Evolutionary conservation across 2,113 vertebrate genomes (phyloP), one percentile per base, ranked within the genome.

Genomic region (Gasterosteus nipponicus): DNA sequence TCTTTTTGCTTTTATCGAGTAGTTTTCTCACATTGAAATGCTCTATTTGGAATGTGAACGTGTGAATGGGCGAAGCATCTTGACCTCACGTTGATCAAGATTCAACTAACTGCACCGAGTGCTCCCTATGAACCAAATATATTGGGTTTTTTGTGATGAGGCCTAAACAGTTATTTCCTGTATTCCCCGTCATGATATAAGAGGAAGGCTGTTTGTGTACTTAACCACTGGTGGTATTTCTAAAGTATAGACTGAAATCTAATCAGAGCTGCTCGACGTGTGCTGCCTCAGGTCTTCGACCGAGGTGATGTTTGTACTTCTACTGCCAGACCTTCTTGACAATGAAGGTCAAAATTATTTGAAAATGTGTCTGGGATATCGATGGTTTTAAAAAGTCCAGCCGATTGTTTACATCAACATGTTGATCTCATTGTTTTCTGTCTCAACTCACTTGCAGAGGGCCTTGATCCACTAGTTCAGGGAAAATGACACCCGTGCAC

Each of bases 401-500:
- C n/a, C 2, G 18, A 54, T 22, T 54, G 51, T 26, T 3, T 26
- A 54, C n/a, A n/a, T 7, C 47, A 51, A 51, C 19, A 54, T 26
- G 0, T 1, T 2, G 19, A 26, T 71, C 75, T 79, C 51, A 59
- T 22, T 16, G 18, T 72, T 54, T 14, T 68, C 29, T 44, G 79
- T 67, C n/a, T 62, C 59, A 51, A 54, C 26, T 5, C 29, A 16
- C 39, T 31, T 69, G 51, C 49, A 44, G 62, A 57, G n/a, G 47
- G 51, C 35, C 5, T 57, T 69, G 16, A 29, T 38, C 18, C 5
- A 16, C 26, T 39, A 49, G 31, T 33, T 73, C 22, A n/a, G 56
- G 70, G 26, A 69, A 82, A 84, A 33, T 71, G 1, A 49, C 56
- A 76, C 59, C 47, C 2, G 31, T 56, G 56, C 69, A 73, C 80